phyloP scores from a whole-genome alignment of 2,888 invertebrate species.

The Tuberolachnus salignus region DNA sequence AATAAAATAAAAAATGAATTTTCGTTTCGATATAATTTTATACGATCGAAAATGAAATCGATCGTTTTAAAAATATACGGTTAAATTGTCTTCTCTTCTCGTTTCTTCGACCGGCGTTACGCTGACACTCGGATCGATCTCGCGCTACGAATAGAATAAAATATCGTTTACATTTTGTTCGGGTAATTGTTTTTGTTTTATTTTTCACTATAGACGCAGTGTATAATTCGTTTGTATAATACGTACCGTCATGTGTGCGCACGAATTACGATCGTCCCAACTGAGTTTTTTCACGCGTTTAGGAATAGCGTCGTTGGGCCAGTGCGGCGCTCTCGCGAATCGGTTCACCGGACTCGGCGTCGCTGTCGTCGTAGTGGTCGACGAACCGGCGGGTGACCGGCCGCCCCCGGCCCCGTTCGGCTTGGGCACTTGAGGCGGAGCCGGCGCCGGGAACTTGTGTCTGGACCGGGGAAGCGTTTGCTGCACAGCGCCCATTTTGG shows the following conservation, averaged over 20 bases:
- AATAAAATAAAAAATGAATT: background rate
- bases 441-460: conserved; percentile 60
- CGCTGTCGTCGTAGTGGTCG: conserved; percentile 57
- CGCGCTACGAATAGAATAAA: conserved; percentile 22
- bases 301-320: conserved; percentile 74
- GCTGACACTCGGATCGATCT: conserved; percentile 63
- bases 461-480: conserved; percentile 58
- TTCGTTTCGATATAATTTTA: background rate
- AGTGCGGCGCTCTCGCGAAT: conserved; percentile 61
- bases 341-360: conserved; percentile 57
- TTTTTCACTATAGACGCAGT: too few relatives aligned
- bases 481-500: conserved; percentile 61
- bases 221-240: background rate
- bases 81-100: conserved; percentile 65
- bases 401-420: conserved; percentile 56
- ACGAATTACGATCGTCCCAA: conserved; percentile 71
- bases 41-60: too few relatives aligned
- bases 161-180: background rate
- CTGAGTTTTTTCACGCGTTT: conserved; percentile 78
- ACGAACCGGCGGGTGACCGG: conserved; percentile 57
- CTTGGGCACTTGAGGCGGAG: conserved; percentile 61
- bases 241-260: conserved; percentile 58
- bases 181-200: background rate
- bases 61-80: conserved; percentile 70
- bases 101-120: conserved; percentile 62